These are phyloP conservation scores for Thalassarche chlororhynchos DNA, from an alignment of 2,113 vertebrate genomes.

Conservation along the genomic window DNA sequence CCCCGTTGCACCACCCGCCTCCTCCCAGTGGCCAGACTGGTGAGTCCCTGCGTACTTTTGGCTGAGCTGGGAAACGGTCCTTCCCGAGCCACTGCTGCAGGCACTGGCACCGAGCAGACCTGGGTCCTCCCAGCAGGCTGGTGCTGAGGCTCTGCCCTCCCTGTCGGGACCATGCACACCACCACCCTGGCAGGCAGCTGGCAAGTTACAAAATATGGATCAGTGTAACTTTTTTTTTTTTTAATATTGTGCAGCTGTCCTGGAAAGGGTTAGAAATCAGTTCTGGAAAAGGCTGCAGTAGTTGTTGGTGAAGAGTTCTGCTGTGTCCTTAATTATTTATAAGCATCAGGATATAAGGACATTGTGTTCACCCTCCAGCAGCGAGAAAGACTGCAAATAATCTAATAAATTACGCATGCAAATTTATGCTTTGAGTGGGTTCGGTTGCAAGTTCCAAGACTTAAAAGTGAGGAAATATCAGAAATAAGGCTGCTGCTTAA, in stretches of 20 bases:
- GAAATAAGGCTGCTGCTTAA: neutral
- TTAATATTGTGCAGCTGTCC: neutral
- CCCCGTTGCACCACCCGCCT: fast-evolving
- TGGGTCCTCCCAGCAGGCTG: neutral
- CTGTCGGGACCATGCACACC: fast-evolving
- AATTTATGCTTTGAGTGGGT: neutral
- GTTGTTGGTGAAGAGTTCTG: neutral
- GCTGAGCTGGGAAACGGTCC: neutral
- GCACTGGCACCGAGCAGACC: neutral
- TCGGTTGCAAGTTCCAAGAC: neutral
- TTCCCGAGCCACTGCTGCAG: neutral
- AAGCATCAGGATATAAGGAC: neutral
- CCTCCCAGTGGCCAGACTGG: neutral
- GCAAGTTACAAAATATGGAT: neutral
- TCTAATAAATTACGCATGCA: neutral
- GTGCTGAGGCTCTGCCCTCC: neutral
- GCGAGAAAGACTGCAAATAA: neutral
- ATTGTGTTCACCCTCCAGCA: neutral
- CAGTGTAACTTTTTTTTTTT: neutral
- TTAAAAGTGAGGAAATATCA: neutral
- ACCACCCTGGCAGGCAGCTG: neutral
- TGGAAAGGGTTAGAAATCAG: neutral
- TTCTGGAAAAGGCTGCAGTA: neutral
- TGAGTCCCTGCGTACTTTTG: neutral
- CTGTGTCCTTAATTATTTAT: neutral